Percentiles rank a stretch among this genome's conserved stretches.
phyloP scores from a whole-genome alignment of 2,797 vertebrate genomes.

The Hyperoplus immaculatus region DNA sequence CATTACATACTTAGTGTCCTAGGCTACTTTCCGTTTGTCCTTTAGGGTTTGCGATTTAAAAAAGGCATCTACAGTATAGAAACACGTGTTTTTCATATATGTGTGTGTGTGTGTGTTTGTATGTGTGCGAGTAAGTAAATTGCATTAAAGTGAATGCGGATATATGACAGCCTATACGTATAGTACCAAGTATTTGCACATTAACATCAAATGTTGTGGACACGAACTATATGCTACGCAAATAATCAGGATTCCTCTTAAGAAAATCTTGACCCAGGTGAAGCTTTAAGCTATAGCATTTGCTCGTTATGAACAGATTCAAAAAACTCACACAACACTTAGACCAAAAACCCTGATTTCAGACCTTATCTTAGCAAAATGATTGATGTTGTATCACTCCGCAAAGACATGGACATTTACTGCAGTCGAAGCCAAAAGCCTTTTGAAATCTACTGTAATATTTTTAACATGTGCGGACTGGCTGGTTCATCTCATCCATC shows the following conservation, averaged over 20 bases:
- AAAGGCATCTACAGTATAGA: slow-evolving; percentile 65
- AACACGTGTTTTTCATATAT: not conserved
- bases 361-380: slow-evolving; percentile 4
- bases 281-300: slow-evolving; percentile 28
- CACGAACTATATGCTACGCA: slow-evolving; percentile 19
- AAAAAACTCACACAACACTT: slow-evolving; percentile 44
- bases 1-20: slow-evolving; percentile 56
- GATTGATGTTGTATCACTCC: not conserved
- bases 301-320: slow-evolving; percentile 37
- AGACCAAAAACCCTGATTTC: slow-evolving; percentile 25
- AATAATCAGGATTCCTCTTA: slow-evolving; percentile 32
- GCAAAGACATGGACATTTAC: not conserved
- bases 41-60: slow-evolving; percentile 50
- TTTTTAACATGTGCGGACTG: slow-evolving; percentile 9
- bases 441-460: slow-evolving; percentile 18
- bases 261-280: slow-evolving; percentile 18
- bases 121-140: slow-evolving; percentile 7
- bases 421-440: not conserved
- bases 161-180: slow-evolving; percentile 52
- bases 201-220: slow-evolving; percentile 49
- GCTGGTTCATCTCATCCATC: slow-evolving; percentile 34
- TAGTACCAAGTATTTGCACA: slow-evolving; percentile 62
- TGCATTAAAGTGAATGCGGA: slow-evolving; percentile 39
- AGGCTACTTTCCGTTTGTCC: slow-evolving; percentile 56
- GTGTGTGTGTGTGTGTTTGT: not conserved